phyloP scores from a whole-genome alignment of 2,113 vertebrate species.

The Ginglymostoma cirratum region DNA sequence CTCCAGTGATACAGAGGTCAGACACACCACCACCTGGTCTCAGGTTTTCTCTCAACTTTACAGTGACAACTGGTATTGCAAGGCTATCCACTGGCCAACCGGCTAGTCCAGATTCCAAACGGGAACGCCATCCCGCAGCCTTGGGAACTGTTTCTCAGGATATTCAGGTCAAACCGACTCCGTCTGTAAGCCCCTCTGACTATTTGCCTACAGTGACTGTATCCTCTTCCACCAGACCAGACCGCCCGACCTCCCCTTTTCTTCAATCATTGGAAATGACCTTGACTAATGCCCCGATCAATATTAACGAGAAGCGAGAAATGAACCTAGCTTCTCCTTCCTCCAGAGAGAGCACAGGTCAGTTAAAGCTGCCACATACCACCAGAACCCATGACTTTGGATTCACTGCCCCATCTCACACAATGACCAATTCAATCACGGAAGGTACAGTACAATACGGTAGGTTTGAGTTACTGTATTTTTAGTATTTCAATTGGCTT shows the following conservation, averaged over 20 bases:
- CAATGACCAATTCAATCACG: background rate
- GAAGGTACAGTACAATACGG: background rate
- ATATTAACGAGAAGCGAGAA: background rate
- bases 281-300: background rate
- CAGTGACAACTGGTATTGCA: background rate
- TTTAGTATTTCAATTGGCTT: background rate
- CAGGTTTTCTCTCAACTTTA: background rate
- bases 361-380: background rate
- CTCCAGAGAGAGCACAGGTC: background rate
- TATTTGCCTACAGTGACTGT: background rate
- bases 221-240: background rate
- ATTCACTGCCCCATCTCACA: background rate
- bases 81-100: background rate
- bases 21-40: background rate
- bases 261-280: background rate
- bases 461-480: background rate
- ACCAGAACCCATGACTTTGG: background rate
- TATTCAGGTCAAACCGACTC: background rate
- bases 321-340: background rate
- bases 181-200: background rate
- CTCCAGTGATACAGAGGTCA: background rate
- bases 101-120: background rate
- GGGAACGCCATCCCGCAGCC: background rate
- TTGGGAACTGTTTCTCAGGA: background rate
- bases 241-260: background rate